Base-by-base conservation (phyloP, 1,140 invertebrate species). In the Plodia interpunctella region DNA sequence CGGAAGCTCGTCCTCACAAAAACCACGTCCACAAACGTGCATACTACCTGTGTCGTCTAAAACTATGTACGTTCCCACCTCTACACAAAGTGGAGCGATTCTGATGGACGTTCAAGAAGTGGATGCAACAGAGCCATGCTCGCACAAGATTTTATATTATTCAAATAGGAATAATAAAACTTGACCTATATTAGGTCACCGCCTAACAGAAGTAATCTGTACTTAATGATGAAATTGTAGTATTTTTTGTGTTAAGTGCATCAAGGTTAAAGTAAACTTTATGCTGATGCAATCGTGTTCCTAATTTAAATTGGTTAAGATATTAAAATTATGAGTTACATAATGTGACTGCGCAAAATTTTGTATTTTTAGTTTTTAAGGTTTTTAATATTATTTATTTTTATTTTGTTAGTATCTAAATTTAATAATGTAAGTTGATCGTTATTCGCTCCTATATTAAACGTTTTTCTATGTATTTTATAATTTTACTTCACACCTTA, bases 121-220 rank as follows among this genome's bases (percentile, higher is more conserved):
- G 52, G n/a, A 49, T 59, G 57, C 67, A 80, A 72, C 38, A 83
- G 32, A 65, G 59, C 59, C 60, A 62, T 55, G 21, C 30, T 1
- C 49, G 28, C 32, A 57, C 55, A 64, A 55, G 58, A 30, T 32
- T 8, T 20, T 6, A 32, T 32, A 55, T 55, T 54, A 56, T 54
- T 57, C 60, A 68, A 70, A 68, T 68, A 62, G 62, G 57, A 38
- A 66, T 62, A 74, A 65, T 50, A 25, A 30, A 18, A 32, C 60
- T 63, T 61, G 66, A 61, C 76, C 80, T 80, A 78, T 67, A 81
- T 75, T 78, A 81, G 78, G 76, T 66, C 60, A 17, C 82, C 72
- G 79, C 78, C 78, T 83, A 73, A 65, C 69, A 76, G 70, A 77
- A 76, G 70, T 79, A 64, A 60, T 20, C 74, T 81, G 80, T 83